These are phyloP conservation scores for Casuarius casuarius DNA, from an alignment of 2,113 vertebrate genomes.

Conservation along the genomic window DNA sequence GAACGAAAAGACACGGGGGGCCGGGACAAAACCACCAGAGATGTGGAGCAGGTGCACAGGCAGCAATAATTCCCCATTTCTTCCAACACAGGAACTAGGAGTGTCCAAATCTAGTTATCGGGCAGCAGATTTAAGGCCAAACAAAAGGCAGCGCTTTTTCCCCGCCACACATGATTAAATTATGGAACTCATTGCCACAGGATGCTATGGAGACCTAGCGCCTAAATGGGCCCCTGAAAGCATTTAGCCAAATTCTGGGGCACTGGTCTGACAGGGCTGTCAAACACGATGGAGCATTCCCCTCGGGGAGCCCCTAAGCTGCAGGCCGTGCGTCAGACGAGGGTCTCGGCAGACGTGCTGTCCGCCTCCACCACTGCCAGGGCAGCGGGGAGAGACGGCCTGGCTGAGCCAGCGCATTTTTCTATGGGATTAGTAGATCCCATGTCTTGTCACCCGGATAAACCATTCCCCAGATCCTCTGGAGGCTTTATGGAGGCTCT, in stretches of 20 bases:
- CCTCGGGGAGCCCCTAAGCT: background rate
- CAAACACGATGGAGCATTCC: background rate
- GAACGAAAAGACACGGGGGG: background rate
- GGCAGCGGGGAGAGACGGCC: too few relatives aligned
- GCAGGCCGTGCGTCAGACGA: rapidly evolving
- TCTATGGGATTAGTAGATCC: background rate
- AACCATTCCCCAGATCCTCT: background rate
- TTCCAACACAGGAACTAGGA: background rate
- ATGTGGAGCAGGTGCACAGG: conserved; percentile 37
- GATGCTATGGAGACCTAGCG: conserved; percentile 44
- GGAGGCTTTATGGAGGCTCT: background rate
- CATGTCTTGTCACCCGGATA: background rate
- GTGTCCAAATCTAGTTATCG: conserved; percentile 13
- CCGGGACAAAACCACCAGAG: background rate
- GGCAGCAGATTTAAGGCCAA: conserved; percentile 10
- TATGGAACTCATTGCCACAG: background rate
- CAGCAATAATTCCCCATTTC: conserved; percentile 35
- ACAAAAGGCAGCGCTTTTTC: conserved; percentile 6
- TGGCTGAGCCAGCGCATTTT: background rate
- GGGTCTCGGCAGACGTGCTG: background rate
- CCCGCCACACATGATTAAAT: background rate
- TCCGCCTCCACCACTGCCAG: too few relatives aligned
- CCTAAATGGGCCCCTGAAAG: conserved; percentile 20
- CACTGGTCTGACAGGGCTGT: background rate
- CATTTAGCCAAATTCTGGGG: background rate